Conservation (phyloP, 2,888 invertebrate species). For the Polyommatus iphigenia region DNA sequence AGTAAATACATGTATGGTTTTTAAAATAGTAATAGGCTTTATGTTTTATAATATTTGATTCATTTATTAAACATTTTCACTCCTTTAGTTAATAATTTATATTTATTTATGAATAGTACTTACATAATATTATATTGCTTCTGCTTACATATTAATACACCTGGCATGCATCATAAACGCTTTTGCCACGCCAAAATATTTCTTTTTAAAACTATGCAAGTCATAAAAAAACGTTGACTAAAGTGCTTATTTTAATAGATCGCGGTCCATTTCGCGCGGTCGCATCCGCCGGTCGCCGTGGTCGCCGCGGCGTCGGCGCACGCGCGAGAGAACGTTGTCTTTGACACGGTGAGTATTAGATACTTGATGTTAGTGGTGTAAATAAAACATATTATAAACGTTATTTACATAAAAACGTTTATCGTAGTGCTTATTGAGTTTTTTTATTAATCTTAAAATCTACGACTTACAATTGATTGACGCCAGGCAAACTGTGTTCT, state of each 20-base stretch:
- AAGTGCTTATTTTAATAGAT: constrained; percentile 65
- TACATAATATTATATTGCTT: background rate
- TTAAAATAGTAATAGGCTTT: no score
- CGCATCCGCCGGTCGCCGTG: constrained; percentile 72
- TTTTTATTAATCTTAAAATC: no score
- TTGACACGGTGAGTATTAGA: constrained; percentile 60
- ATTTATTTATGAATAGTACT: background rate
- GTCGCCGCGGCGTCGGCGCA: constrained; percentile 69
- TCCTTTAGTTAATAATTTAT: background rate
- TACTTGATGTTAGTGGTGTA: no score
- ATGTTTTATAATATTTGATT: background rate
- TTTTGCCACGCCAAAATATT: background rate
- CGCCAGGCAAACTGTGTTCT: no score
- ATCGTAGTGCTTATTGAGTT: no score
- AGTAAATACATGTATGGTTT: no score
- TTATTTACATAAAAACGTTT: no score
- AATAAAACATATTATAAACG: no score
- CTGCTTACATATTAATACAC: background rate
- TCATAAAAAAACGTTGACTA: background rate
- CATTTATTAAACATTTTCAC: background rate
- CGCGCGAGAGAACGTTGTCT: constrained; percentile 66
- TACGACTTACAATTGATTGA: no score
- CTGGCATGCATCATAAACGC: background rate
- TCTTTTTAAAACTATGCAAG: no score
- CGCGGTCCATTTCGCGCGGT: constrained; percentile 83